A percentile compares a stretch with the other conserved stretches of the same genome.
Evolutionary conservation across 2,113 vertebrate species (phyloP).

Genomic region (Burhinus oedicnemus): DNA sequence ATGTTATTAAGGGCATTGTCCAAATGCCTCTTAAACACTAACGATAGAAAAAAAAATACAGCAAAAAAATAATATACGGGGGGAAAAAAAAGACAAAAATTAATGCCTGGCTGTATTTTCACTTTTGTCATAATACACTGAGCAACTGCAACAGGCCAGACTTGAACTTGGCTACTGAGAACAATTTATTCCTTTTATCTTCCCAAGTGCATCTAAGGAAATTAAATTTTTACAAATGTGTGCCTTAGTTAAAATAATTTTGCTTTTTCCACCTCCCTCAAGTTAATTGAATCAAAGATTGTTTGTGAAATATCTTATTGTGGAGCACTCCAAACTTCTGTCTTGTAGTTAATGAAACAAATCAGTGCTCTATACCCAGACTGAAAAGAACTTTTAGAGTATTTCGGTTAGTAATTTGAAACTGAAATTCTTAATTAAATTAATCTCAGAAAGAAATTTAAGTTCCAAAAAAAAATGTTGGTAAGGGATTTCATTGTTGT

Average conservation of each 20-base stretch:
- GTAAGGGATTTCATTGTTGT: neutral
- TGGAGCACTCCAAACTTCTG: neutral
- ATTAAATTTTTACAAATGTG: neutral
- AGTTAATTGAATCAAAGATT: neutral
- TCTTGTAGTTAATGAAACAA: neutral
- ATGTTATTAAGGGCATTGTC: no score
- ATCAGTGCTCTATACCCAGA: neutral
- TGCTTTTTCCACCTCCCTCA: neutral
- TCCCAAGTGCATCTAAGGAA: neutral
- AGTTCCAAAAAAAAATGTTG: neutral
- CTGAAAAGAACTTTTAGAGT: neutral
- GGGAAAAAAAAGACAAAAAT: neutral
- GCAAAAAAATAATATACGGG: no score
- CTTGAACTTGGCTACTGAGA: neutral
- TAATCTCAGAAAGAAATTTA: neutral
- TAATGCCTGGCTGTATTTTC: neutral
- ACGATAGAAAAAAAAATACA: neutral
- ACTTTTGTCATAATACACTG: neutral
- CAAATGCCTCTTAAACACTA: no score
- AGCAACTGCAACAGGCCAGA: neutral
- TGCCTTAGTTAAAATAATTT: neutral
- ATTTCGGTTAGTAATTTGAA: neutral
- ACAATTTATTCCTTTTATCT: neutral
- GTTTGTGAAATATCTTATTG: neutral
- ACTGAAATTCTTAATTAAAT: neutral